These are phyloP conservation scores for Procambarus virginalis DNA, from an alignment of 1,140 invertebrate genomes.

Conservation along the genomic window DNA sequence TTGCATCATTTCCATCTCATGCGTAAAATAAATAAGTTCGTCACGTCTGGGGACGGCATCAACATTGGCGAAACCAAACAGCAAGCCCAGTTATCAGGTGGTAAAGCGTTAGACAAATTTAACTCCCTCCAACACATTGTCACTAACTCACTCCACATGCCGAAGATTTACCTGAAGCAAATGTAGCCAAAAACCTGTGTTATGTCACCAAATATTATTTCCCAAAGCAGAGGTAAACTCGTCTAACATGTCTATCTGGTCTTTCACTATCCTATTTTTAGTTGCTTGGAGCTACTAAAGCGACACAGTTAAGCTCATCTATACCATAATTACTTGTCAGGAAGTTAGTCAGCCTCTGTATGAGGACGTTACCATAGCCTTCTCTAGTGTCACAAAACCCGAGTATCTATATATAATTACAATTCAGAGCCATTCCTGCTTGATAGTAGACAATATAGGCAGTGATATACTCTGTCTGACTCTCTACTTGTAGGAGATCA, in stretches of 20 bases:
- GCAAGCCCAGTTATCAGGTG: slow-evolving; percentile 44
- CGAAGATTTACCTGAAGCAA: slow-evolving; percentile 28
- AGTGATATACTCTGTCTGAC: slow-evolving; percentile 56
- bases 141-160: slow-evolving; percentile 17
- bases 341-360: slow-evolving; percentile 9
- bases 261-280: slow-evolving; percentile 33
- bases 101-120: slow-evolving; percentile 32
- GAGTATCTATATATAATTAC: slow-evolving; percentile 41
- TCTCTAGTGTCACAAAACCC: slow-evolving; percentile 36
- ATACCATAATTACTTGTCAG: slow-evolving; percentile 44
- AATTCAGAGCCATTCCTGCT: slow-evolving; percentile 24
- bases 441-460: slow-evolving; percentile 39
- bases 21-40: not conserved
- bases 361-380: not conserved
- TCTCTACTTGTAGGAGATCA: slow-evolving; percentile 27
- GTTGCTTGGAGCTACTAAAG: slow-evolving; percentile 45
- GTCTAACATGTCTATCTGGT: slow-evolving; percentile 20
- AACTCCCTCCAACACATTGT: slow-evolving; percentile 30
- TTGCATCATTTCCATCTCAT: slow-evolving; percentile 48
- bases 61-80: slow-evolving; percentile 6
- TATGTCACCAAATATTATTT: slow-evolving; percentile 37
- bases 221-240: slow-evolving; percentile 44
- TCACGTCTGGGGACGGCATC: not conserved
- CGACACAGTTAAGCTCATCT: slow-evolving; percentile 48
- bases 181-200: slow-evolving; percentile 53